These are phyloP conservation scores for Oreocharis arfaki DNA, from an alignment of 2,113 vertebrate genomes.

Conservation along the genomic window DNA sequence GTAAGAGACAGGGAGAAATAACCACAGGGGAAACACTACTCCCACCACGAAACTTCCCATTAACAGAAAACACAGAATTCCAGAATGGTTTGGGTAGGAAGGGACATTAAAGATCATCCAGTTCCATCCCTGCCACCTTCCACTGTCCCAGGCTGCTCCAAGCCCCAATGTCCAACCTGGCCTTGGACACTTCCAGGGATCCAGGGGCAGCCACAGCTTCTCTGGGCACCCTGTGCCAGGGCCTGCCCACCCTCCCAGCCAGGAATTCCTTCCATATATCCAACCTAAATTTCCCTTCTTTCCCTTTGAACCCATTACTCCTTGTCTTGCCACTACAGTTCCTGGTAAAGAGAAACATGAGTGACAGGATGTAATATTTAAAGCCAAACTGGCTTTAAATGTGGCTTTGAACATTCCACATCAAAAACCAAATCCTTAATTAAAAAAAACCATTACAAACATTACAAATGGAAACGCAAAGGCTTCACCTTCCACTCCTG, in stretches of 20 bases:
- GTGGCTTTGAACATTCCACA: background rate
- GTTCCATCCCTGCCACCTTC: background rate
- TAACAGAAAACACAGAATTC: background rate
- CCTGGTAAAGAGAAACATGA: background rate
- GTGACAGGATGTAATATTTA: background rate
- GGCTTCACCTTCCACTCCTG: background rate
- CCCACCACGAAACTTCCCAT: background rate
- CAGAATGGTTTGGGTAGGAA: background rate
- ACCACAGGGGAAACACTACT: background rate
- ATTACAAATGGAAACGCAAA: background rate
- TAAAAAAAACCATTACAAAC: background rate
- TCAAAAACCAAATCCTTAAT: background rate
- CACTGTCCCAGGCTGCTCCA: background rate
- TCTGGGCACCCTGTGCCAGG: background rate
- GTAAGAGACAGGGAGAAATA: background rate
- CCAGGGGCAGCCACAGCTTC: background rate
- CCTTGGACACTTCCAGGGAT: background rate
- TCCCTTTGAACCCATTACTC: background rate
- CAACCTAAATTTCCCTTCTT: background rate
- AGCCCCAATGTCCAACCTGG: accelerated
- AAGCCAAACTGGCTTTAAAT: too few relatives aligned
- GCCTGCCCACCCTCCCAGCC: accelerated
- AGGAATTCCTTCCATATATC: accelerated
- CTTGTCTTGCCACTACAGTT: background rate
- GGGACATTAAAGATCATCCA: background rate